A percentile compares a stretch with the other conserved stretches of the same genome.
phyloP scores from a whole-genome alignment of 2,888 invertebrate genomes.

The Schizaphis graminum region DNA sequence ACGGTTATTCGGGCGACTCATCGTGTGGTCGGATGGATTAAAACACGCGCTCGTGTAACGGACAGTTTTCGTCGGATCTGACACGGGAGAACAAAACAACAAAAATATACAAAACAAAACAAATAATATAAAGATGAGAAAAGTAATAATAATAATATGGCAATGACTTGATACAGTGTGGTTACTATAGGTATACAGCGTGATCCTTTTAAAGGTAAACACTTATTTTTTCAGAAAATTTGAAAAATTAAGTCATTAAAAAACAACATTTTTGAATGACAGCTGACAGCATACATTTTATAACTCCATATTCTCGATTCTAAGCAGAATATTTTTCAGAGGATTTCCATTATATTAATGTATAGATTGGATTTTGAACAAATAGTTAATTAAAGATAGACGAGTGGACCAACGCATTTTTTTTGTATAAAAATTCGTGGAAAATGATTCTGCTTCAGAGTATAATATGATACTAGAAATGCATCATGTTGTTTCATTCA shows the following conservation, averaged over 20 bases:
- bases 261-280: background rate
- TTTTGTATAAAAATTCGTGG: background rate
- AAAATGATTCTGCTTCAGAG: background rate
- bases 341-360: background rate
- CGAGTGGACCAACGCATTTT: background rate
- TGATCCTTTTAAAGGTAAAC: background rate
- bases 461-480: background rate
- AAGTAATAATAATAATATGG: background rate
- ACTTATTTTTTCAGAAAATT: background rate
- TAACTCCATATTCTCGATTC: background rate
- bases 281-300: background rate
- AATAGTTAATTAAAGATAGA: background rate
- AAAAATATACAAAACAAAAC: background rate
- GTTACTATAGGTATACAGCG: background rate
- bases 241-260: background rate
- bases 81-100: slow-evolving; percentile 9
- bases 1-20: slow-evolving; percentile 41
- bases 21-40: slow-evolving; percentile 32
- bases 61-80: slow-evolving; percentile 24
- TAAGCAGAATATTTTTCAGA: background rate
- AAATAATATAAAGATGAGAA: slow-evolving; percentile 18
- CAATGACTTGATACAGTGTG: background rate
- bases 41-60: slow-evolving; percentile 29
- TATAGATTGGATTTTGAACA: background rate
- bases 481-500: background rate